Base-by-base conservation (phyloP, 2,797 vertebrate genomes). In the Scarus forsteni region DNA sequence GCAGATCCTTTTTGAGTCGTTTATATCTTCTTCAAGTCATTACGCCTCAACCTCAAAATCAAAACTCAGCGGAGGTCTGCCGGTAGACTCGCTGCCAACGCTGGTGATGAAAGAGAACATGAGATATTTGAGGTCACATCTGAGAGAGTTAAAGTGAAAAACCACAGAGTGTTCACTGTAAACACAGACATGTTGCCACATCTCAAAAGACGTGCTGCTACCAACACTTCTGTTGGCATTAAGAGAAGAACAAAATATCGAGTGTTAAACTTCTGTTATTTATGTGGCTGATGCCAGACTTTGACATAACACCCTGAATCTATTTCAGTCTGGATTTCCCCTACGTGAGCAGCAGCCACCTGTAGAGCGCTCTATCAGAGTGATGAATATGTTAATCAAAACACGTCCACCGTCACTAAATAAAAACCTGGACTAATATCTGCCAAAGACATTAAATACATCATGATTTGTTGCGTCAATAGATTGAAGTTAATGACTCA, bases 21-120 rank as follows among this genome's bases (percentile, higher is more conserved):
- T 75, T 80, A 68, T 73, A 72, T 75, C 72, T 81, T 86, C 56
- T 70, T 73, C 45, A 73, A 86, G 52, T 84, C 75, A 83, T 88
- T 88, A 84, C 76, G 66, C 67, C 64, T 86, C 77, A 48, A 85
- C 85, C 84, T 84, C 80, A 79, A 59, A 78, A 79, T 81, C 61
- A 74, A 83, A 88, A 79, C 88, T 84, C 61, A 53, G 76, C 34
- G 66, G 77, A 81, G 74, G 77, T 84, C 77, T 60, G 35, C 71
- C 82, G 81, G 80, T 81, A 78, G 79, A 70, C 79, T 46, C 51
- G 7, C 59, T 61, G 75, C 49, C 39, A 69, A 63, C 0, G 34
- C 56, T n/a, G 40, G 63, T 64, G 71, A 88, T 79, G 79, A 85
- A 67, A 81, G 67, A 66, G 67, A 76, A 74, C 54, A 16, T 44